Evolutionary conservation across 2,888 invertebrate species (phyloP).

Genomic region (Clepsis dumicolana): DNA sequence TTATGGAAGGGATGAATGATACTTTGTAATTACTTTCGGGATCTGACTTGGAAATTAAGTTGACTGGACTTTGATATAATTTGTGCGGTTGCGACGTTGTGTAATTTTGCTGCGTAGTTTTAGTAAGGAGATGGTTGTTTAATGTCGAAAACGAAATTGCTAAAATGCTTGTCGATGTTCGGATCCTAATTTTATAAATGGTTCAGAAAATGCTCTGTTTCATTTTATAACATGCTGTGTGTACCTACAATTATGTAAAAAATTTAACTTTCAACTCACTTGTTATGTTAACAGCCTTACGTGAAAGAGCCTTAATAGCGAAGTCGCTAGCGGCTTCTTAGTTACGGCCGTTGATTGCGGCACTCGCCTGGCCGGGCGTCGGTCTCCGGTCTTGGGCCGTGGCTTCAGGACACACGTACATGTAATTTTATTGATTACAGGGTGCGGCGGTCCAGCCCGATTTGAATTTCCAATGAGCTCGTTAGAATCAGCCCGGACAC

Average conservation of each 20-base stretch:
- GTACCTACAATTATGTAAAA: background rate
- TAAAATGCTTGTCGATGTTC: background rate
- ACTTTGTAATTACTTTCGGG: slow-evolving; percentile 73
- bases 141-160: background rate
- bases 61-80: slow-evolving; percentile 63
- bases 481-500: slow-evolving; percentile 76
- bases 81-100: slow-evolving; percentile 55
- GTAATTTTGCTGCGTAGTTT: background rate
- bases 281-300: slow-evolving; percentile 52
- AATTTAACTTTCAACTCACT: slow-evolving; percentile 29
- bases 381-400: slow-evolving; percentile 54
- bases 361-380: slow-evolving; percentile 21
- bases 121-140: background rate
- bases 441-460: slow-evolving; percentile 76
- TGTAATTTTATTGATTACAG: slow-evolving; percentile 85
- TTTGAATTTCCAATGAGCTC: slow-evolving; percentile 86
- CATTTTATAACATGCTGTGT: background rate
- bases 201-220: background rate
- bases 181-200: background rate
- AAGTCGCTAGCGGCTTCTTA: slow-evolving; percentile 34
- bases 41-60: slow-evolving; percentile 68
- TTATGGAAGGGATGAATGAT: slow-evolving; percentile 72
- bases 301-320: slow-evolving; percentile 14
- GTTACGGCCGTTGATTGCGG: slow-evolving; percentile 44
- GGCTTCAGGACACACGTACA: slow-evolving; percentile 81